Evolutionary conservation across 2,113 vertebrate genomes (phyloP).

Genomic region (Carassius auratus): DNA sequence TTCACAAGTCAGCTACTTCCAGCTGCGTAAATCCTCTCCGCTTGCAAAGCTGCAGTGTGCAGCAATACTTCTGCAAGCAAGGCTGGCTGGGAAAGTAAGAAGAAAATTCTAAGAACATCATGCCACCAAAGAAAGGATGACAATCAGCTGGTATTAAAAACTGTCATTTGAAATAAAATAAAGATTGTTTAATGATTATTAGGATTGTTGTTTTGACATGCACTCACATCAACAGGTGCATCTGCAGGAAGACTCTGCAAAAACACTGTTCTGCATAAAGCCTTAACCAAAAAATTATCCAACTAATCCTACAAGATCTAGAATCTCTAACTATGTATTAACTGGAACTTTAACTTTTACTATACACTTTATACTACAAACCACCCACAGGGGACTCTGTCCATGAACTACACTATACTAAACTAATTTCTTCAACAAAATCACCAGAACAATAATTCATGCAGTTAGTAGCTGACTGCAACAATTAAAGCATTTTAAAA

Average conservation of each 20-base stretch:
- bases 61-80: neutral
- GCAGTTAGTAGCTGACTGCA: neutral
- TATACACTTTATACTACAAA: neutral
- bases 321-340: neutral
- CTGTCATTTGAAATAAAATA: no score
- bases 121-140: neutral
- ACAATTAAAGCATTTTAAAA: no score
- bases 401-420: no score
- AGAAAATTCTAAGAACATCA: neutral
- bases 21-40: conserved; percentile 60
- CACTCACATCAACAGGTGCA: conserved; percentile 17
- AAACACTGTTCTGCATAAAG: neutral
- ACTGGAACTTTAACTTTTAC: neutral
- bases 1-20: conserved; percentile 74
- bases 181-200: no score
- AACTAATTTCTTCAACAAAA: neutral
- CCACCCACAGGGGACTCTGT: neutral
- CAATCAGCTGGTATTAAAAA: neutral
- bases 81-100: neutral
- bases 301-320: neutral
- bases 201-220: neutral
- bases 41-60: conserved; percentile 28
- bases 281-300: neutral
- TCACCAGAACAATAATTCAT: neutral
- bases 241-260: neutral